Evolutionary conservation across 2,888 invertebrate genomes (phyloP).

Genomic region (Cephus spinipes): DNA sequence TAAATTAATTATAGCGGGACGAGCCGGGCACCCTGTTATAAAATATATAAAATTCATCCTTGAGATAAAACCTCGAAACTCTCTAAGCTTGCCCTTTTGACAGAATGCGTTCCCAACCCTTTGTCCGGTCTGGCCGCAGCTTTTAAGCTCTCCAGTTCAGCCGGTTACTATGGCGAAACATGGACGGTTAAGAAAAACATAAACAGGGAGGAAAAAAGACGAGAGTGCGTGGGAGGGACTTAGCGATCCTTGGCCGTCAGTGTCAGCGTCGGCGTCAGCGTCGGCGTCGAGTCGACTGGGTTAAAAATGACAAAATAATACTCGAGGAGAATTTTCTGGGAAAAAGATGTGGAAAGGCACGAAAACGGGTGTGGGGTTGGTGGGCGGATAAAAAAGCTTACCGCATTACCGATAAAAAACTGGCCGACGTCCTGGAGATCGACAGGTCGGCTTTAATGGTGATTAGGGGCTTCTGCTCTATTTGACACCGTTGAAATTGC

Average conservation of each 20-base stretch:
- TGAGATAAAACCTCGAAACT: background rate
- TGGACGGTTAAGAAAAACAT: background rate
- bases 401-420: background rate
- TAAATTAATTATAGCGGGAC: too few species aligned
- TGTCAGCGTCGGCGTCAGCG: too few species aligned
- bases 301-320: slow-evolving; percentile 17
- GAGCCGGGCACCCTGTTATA: too few species aligned
- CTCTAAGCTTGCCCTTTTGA: background rate
- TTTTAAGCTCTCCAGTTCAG: background rate
- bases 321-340: background rate
- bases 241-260: background rate
- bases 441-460: background rate
- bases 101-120: background rate
- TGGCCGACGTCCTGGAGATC: background rate
- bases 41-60: background rate
- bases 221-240: background rate
- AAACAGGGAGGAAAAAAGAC: background rate
- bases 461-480: background rate
- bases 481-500: background rate
- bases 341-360: background rate
- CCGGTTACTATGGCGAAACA: background rate
- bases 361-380: background rate
- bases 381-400: background rate
- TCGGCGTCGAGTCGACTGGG: background rate
- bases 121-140: background rate